Base-by-base conservation (phyloP, 2,797 vertebrate species). In the Linurgus olivaceus region DNA sequence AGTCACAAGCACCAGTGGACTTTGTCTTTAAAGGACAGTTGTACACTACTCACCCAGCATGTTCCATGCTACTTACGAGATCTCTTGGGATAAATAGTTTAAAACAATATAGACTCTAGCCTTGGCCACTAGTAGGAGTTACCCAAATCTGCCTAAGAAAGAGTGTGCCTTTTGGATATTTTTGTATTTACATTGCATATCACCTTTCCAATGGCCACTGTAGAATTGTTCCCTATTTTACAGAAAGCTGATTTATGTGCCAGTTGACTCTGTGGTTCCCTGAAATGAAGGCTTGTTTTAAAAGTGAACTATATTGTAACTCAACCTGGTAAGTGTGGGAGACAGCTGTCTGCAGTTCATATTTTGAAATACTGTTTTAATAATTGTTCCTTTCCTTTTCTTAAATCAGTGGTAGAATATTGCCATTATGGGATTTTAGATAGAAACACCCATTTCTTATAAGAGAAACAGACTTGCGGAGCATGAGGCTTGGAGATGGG, bases 271-370 rank as follows among this genome's bases (percentile, higher is more conserved):
- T 80, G 90, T 79, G 77, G 67, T 89, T 94, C 63, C 50, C 51
- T 81, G 57, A 86, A 94, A 88, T 37, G 72, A 90, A 90, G 35
- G 71, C 24, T 86, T 95, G 57, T 90, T 95, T 57, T 45, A 63
- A 81, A 87, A 97, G 65, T 58, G 71, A 95, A 47, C 76, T 66
- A 11, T 80, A 47, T 14, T 83, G 65, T 91, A 91, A 94, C 66
- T 93, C 58, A 84, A 24, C 68, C 84, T 62, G 38, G 44, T 59
- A 77, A 94, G 87, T 66, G 82, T 92, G 86, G 82, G 68, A 47
- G 44, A 94, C 81, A 97, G 91, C 97, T 97, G 92, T 96, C 91
- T 24, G 31, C 84, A 95, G 84, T 85, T 93, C 82, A 47, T 90
- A 81, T 67, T 72, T 82, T 95, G 87, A 97, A 96, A 96, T 88